Evolutionary conservation across 2,797 vertebrate species (phyloP), one percentile per base, ranked within the genome.

Genomic region (Brachyrhaphis roseni): DNA sequence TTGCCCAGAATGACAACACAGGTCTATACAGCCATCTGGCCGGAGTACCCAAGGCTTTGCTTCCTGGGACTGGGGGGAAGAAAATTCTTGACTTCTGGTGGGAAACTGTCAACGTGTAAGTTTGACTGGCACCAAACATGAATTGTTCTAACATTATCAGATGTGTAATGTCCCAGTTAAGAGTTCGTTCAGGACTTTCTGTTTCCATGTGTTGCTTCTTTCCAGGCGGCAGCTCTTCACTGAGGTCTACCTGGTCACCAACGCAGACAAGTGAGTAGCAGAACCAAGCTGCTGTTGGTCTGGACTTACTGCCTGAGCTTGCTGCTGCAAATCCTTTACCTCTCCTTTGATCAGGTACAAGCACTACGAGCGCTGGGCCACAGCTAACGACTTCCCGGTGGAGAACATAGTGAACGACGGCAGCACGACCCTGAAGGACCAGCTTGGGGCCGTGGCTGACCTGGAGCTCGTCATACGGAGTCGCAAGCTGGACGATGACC

Each of bases 71-170:
- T 0, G 95, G 96, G 43, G 96, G 96, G 3, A 96, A 95, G 90
- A 97, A 96, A 86, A 96, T 97, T 71, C 91, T 97, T 36, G 96
- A 97, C 84, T 97, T 97, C 78, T 97, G 96, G 96, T 97, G 96
- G 96, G 95, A 96, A 91, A 94, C 93, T 0, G 96, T 97, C 71
- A 97, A 97, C 86, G 95, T 92, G 96, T 97, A 77, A 79, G 96
- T 94, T 36, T 31, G 6, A 26, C n/a, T n/a, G 8, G 8, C 16
- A 57, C 5, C 51, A 4, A n/a, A 68, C 16, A 7, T 8, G 18
- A 82, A 31, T 36, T 13, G 6, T n/a, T 20, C 57, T 41, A 8
- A 31, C 12, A 1, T 57, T 28, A 49, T 2, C 55, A 12, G 2
- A 55, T 23, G 26, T 36, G 36, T 5, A 36, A 8, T 15, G 2